These are phyloP conservation scores for Podabrus alpinus DNA, from an alignment of 2,888 invertebrate species.

Conservation along the genomic window DNA sequence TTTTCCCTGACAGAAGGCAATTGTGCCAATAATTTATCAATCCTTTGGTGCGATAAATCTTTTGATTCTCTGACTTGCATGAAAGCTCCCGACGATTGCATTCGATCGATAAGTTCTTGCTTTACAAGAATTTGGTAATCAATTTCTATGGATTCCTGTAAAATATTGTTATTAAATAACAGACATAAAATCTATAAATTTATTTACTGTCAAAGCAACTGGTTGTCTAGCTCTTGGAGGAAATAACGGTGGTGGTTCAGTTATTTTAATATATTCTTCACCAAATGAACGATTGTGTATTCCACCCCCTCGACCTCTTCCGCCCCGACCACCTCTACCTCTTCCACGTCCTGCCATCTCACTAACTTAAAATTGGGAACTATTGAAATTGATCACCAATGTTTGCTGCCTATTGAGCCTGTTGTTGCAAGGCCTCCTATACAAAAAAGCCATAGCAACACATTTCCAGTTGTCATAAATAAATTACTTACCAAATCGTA, in stretches of 20 bases:
- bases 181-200: background rate
- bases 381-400: slow-evolving; percentile 48
- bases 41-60: slow-evolving; percentile 60
- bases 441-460: slow-evolving; percentile 20
- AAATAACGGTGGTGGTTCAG: slow-evolving; percentile 52
- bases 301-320: slow-evolving; percentile 53
- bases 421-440: slow-evolving; percentile 49
- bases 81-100: slow-evolving; percentile 70
- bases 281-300: slow-evolving; percentile 65
- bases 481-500: slow-evolving; percentile 79
- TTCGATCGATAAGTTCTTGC: slow-evolving; percentile 72
- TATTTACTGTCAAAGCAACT: slow-evolving; percentile 47
- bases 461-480: background rate
- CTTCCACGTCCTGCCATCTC: slow-evolving; percentile 58
- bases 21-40: slow-evolving; percentile 62
- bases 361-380: slow-evolving; percentile 47
- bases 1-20: slow-evolving; percentile 54
- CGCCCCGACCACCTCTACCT: slow-evolving; percentile 55
- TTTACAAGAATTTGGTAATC: slow-evolving; percentile 74
- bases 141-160: slow-evolving; percentile 55
- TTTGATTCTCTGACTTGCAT: slow-evolving; percentile 59
- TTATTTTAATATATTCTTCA: slow-evolving; percentile 57
- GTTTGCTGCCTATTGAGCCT: slow-evolving; percentile 48
- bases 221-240: slow-evolving; percentile 50
- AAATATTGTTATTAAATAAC: background rate